Percentiles rank a stretch among this genome's conserved stretches.
Conservation (phyloP, 2,113 vertebrate genomes). For the Solea solea region DNA sequence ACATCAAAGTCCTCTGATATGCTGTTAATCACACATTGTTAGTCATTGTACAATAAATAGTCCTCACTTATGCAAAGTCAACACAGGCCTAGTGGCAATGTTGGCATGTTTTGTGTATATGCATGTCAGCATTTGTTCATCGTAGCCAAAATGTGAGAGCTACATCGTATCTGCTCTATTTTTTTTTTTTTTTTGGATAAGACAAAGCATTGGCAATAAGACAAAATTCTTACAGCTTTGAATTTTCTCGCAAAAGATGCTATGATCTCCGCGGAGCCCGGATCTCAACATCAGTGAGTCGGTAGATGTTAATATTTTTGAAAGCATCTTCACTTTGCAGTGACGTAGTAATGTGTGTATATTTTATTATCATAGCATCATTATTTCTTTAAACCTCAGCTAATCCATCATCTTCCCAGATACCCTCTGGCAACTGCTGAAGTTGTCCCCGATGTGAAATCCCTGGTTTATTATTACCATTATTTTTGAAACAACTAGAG, state of each 20-base stretch:
- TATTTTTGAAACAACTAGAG: neutral
- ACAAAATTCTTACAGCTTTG: too few species aligned
- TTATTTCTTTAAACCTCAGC: neutral
- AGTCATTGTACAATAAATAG: constrained; percentile 7
- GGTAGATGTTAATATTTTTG: neutral
- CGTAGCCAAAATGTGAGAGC: too few species aligned
- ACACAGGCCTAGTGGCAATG: too few species aligned
- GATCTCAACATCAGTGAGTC: neutral
- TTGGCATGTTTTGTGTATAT: too few species aligned
- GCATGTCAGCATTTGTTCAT: too few species aligned
- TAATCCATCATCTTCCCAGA: neutral
- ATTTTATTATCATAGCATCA: neutral
- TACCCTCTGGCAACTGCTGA: neutral
- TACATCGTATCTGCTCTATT: too few species aligned
- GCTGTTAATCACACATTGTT: constrained; percentile 29
- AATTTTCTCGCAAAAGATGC: neutral
- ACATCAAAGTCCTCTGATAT: constrained; percentile 12
- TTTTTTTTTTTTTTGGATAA: too few species aligned
- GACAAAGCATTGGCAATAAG: too few species aligned
- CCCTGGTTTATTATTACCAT: neutral
- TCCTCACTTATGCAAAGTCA: neutral
- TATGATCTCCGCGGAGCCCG: neutral
- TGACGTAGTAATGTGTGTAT: neutral
- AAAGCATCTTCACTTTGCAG: too few species aligned
- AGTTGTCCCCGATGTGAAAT: too few species aligned